These are phyloP conservation scores for Xiphydria camelus DNA, from an alignment of 2,888 invertebrate species.

Conservation along the genomic window DNA sequence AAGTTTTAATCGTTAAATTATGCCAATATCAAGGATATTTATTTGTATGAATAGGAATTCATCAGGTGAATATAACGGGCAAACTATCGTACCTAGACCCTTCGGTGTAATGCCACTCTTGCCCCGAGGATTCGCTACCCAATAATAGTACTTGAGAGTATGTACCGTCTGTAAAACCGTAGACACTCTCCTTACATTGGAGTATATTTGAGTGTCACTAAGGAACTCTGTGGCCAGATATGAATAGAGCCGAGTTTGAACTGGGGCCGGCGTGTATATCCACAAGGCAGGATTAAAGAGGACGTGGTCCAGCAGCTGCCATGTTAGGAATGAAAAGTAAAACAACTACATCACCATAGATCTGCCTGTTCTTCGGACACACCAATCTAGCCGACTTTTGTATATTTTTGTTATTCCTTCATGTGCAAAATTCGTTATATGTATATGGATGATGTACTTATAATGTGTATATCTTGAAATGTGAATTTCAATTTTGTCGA, in stretches of 20 bases:
- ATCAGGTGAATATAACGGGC: neutral
- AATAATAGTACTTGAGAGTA: conserved; percentile 98
- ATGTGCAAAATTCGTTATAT: too few relatives aligned
- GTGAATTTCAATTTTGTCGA: too few relatives aligned
- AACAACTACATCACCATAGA: conserved; percentile 75
- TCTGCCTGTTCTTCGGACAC: conserved; percentile 57
- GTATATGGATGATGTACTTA: too few relatives aligned
- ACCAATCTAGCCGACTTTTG: conserved; percentile 54
- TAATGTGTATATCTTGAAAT: too few relatives aligned
- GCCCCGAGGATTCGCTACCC: conserved; percentile 94
- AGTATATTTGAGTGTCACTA: conserved; percentile 96
- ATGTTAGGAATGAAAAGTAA: conserved; percentile 87
- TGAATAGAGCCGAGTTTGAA: conserved; percentile 93
- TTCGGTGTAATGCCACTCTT: conserved; percentile 96
- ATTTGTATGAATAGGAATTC: neutral
- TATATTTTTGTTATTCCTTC: neutral
- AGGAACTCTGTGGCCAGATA: conserved; percentile 99
- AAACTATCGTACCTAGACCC: conserved; percentile 73
- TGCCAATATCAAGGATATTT: too few relatives aligned
- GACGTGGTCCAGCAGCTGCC: conserved; percentile 98
- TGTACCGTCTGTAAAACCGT: conserved; percentile 98
- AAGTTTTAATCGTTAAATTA: too few relatives aligned
- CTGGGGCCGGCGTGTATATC: conserved; percentile 97
- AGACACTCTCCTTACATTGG: conserved; percentile 93
- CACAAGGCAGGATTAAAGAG: conserved; percentile 99